Evolutionary conservation across 2,797 vertebrate genomes (phyloP), one percentile per base, ranked within the genome.

Genomic region (Eospalax fontanierii): DNA sequence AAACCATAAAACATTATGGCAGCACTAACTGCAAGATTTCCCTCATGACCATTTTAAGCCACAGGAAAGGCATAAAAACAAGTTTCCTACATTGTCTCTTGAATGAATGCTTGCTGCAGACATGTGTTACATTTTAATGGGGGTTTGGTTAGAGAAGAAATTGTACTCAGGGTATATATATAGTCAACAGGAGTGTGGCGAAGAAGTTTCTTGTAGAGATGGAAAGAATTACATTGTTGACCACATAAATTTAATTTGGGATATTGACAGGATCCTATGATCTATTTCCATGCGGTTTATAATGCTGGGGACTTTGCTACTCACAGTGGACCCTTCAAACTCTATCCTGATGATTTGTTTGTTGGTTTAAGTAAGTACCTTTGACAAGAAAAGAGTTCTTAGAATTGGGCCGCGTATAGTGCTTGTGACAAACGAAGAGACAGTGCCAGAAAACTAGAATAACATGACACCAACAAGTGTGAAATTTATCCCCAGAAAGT

Each of bases 331-430:
- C 76, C 63, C 63, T 38, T 74, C 38, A 66, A 89, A 91, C 87
- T 92, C 91, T 88, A 75, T 92, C 26, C 2, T 87, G 57, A 1
- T 93, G 43, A 40, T 94, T 98, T 89, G 66, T 79, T 93, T 94
- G 61, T 74, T 96, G 83, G 61, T 87, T 98, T 98, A 96, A 94
- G 96, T 94, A 97, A 95, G 70, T 95, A 92, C 40, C 85, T 98
- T 96, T 98, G 79, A 96, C 71, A 91, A n/a, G n/a, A n/a, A 95
- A 78, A 35, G 83, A 80, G 43, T 96, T 85, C 95, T 83, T 96
- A 86, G 87, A 97, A 63, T 10, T 75, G 81, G 70, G 71, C 96
- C 26, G 59, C 93, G 94, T 96, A 75, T 87, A 87, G 96, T 4
- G 0, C 95, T 90, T 91, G 96, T 74, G 89, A 87, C 66, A 97